A percentile compares a stretch with the other conserved stretches of the same genome.
These are phyloP conservation scores for Erpobdella octoculata DNA, from an alignment of 2,888 invertebrate species.

Conservation along the genomic window DNA sequence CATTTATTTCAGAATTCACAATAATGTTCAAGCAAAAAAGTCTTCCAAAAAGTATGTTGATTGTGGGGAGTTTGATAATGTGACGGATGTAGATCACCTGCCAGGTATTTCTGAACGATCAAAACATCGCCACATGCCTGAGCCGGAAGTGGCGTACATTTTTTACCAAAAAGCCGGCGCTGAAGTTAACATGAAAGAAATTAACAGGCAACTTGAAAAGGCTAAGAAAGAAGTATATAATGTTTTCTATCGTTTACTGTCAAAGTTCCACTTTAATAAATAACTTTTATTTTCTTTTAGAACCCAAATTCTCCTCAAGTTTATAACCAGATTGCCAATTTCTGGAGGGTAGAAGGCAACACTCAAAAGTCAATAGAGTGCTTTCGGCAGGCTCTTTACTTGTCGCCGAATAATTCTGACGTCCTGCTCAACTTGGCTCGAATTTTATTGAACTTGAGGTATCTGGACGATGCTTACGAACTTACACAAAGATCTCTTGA, in stretches of 20 bases:
- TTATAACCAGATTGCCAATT: conserved; percentile 83
- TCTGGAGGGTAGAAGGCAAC: conserved; percentile 81
- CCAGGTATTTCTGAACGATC: conserved; percentile 75
- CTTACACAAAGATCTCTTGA: conserved; percentile 75
- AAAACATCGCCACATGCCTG: conserved; percentile 74
- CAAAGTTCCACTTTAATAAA: background rate
- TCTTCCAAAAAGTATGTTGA: conserved; percentile 50
- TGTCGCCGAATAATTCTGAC: conserved; percentile 78
- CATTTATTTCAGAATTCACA: background rate
- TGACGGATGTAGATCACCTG: conserved; percentile 66
- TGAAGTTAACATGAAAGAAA: conserved; percentile 47
- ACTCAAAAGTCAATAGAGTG: conserved; percentile 79
- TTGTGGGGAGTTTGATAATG: conserved; percentile 69
- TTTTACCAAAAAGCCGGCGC: conserved; percentile 45
- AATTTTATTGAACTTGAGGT: conserved; percentile 75
- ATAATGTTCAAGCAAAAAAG: conserved; percentile 1
- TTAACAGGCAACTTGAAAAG: conserved; percentile 46
- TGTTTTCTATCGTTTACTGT: background rate
- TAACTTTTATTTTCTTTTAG: conserved; percentile 40
- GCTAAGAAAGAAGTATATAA: conserved; percentile 44
- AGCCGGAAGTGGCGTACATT: conserved; percentile 59
- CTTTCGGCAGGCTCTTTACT: conserved; percentile 71
- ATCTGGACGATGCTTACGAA: conserved; percentile 80
- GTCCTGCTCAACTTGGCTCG: conserved; percentile 74
- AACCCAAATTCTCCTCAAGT: conserved; percentile 65